Base-by-base conservation (phyloP, 2,797 vertebrate genomes). In the Chromis chromis region DNA sequence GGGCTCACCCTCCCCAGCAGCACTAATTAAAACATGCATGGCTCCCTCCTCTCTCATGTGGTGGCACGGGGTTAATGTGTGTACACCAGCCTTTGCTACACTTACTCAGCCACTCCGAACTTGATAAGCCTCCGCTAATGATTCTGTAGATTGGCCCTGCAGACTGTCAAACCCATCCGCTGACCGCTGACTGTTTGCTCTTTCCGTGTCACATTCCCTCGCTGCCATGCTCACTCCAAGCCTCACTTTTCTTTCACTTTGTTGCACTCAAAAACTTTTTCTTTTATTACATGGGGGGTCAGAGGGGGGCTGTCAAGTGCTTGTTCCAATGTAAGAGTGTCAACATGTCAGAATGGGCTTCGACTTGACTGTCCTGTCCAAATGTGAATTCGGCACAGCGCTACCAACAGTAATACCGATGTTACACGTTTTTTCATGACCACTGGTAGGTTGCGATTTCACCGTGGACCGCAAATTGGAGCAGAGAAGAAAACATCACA, bases 1-100 rank as follows among this genome's bases (percentile, higher is more conserved):
- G 19, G 53, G 68, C 75, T 81, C 83, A 31, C 79, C 78, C 82
- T 67, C 78, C 76, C 83, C 78, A 60, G 77, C 59, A 88, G 83
- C 90, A 14, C 90, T 94, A 92, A 93, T 93, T 94, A 94, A 91
- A 93, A 90, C 87, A 84, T 75, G 84, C 84, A 74, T 10, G 70
- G 68, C 83, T 83, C 75, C 81, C 67, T 82, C 58, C 63, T 71
- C 86, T 83, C 86, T 77, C 55, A 54, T 71, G 81, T 25, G 82
- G 78, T 75, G 76, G 78, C 86, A 72, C 76, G n/a, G 72, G 89
- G 93, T 91, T 92, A 90, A 93, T 92, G 88, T 87, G 82, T 79
- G 83, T 81, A 82, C 88, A 82, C 74, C 82, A 65, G 86, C 87
- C 86, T 74, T 25, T 64, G 74, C 75, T 76, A 58, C 76, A 69